These are phyloP conservation scores for Menura novaehollandiae DNA, from an alignment of 2,113 vertebrate genomes.

Conservation along the genomic window DNA sequence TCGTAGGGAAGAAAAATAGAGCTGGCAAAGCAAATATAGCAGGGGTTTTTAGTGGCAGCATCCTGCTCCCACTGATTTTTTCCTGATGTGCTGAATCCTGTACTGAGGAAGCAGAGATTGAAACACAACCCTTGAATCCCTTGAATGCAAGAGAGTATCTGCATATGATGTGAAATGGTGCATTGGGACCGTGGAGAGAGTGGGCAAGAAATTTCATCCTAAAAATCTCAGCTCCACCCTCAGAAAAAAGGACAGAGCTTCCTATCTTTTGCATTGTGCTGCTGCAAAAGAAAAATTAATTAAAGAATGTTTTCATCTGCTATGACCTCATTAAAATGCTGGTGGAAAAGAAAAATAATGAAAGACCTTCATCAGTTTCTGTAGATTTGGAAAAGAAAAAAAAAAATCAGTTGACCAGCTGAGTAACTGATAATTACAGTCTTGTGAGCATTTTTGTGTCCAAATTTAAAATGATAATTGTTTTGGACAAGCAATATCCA, in stretches of 20 bases:
- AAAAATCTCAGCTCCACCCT: neutral
- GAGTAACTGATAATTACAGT: neutral
- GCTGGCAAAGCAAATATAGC: neutral
- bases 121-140: neutral
- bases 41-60: neutral
- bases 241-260: neutral
- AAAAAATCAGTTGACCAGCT: neutral
- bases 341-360: neutral
- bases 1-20: neutral
- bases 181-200: neutral
- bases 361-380: neutral
- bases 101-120: neutral
- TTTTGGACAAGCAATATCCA: neutral
- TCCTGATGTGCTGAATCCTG: neutral
- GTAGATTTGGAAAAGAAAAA: neutral
- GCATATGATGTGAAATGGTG: rapidly evolving
- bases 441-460: neutral
- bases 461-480: neutral
- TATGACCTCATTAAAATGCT: neutral
- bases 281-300: neutral
- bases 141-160: neutral
- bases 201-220: neutral
- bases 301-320: neutral
- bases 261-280: neutral
- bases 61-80: neutral